Base-by-base conservation (phyloP, 2,888 invertebrate species). In the Xanthostigma xanthostigma region DNA sequence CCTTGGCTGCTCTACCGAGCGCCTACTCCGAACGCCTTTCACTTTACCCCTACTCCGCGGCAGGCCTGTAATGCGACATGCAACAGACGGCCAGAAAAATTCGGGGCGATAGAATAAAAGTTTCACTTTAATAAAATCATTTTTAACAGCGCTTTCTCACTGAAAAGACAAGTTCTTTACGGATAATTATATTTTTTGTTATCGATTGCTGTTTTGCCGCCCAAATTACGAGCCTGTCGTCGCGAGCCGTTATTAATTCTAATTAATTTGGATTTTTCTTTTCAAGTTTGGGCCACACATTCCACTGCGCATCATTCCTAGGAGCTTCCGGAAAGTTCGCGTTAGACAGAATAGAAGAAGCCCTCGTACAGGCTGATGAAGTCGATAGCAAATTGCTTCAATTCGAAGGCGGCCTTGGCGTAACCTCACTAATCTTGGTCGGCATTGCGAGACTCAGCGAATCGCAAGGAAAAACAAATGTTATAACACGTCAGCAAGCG, bases 311-410 rank as follows among this genome's bases (percentile, higher is more conserved):
- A n/a, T 72, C 86, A 41, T 76, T 82, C 54, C 70, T 93, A 55
- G 78, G 78, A 2, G 75, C 74, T 54, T 79, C 80, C 49, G 81
- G 82, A 12, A 73, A 71, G 43, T 79, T 79, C 60, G 73, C 76
- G 41, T 75, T 78, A 41, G 80, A 86, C 51, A 80, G 88, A 47
- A 82, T 94, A 27, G 93, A 94, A 67, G 92, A 94, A 63, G 84
- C 89, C n/a, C 73, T 96, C 51, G 83, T 89, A 3, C 93, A 95
- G 61, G 95, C 95, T 2, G 96, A 97, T 68, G 95, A 96, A 74
- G 84, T 91, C 5, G 90, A 95, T 68, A 84, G 87, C 10, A 80
- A 79, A 59, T 81, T 85, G 58, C 70, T 92, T 52, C 88, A 95
- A 70, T 96, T 93, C 67, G 96, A 96, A 65, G 90, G 91, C 35